These are phyloP conservation scores for Papilio protenor DNA, from an alignment of 2,888 invertebrate species.

Conservation along the genomic window DNA sequence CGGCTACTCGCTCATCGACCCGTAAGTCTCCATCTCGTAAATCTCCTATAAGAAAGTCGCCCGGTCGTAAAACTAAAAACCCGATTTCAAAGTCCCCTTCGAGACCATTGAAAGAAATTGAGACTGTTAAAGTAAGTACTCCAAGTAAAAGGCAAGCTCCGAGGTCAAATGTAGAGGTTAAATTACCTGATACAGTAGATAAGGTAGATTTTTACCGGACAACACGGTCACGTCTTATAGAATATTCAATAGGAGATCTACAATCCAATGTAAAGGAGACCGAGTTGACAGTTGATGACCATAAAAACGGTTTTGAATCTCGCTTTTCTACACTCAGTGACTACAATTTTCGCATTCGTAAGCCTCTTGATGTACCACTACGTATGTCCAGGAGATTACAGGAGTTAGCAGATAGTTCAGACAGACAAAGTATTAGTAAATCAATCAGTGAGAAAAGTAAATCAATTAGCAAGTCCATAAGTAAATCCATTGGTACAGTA, in stretches of 20 bases:
- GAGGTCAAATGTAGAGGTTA: conserved; percentile 56
- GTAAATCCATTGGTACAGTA: conserved; percentile 70
- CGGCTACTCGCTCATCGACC: conserved; percentile 58
- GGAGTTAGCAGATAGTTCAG: conserved; percentile 66
- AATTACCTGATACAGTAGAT: conserved; percentile 59
- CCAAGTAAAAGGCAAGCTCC: conserved; percentile 68
- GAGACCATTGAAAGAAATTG: conserved; percentile 59
- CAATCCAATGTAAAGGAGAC: conserved; percentile 53
- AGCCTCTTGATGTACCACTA: conserved; percentile 65
- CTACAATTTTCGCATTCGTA: conserved; percentile 66
- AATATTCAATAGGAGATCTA: conserved; percentile 71
- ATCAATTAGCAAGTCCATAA: conserved; percentile 71
- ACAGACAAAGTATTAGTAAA: conserved; percentile 70
- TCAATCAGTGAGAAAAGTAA: conserved; percentile 61
- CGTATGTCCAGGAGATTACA: conserved; percentile 70
- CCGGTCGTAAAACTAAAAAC: conserved; percentile 77
- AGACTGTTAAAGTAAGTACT: conserved; percentile 57
- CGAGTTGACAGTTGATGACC: conserved; percentile 57
- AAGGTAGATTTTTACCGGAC: conserved; percentile 63
- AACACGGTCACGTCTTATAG: conserved; percentile 67
- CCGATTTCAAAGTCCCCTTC: conserved; percentile 78
- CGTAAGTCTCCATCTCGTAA: conserved; percentile 69
- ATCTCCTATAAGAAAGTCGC: conserved; percentile 82
- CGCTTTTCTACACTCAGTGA: conserved; percentile 56
- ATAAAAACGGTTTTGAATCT: conserved; percentile 64